Base-by-base conservation (phyloP, 2,888 invertebrate species). In the Tinea semifulvella region DNA sequence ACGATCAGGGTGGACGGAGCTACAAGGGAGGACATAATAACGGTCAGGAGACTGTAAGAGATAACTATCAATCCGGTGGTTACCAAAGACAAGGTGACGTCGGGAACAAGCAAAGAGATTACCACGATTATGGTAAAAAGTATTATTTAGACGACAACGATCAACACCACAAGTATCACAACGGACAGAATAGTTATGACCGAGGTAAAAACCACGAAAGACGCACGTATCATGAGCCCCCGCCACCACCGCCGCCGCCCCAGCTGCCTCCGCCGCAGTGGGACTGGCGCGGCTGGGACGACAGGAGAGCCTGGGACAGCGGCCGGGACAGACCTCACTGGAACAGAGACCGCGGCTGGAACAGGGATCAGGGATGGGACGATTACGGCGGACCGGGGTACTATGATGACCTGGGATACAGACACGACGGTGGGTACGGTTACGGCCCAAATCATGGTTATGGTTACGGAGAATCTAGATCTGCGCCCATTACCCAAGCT, bases 11-110 rank as follows among this genome's bases (percentile, higher is more conserved):
- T 2, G 75, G 69, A 7, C 63, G 74, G 38, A 66, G 60, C 20
- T 82, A 81, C 49, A 68, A 77, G 28, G 77, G 77, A 7, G 61
- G 67, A 1, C 72, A 77, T 49, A 74, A 74, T 42, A 79, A 79
- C 45, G 80, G 75, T 0, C 64, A 72, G 46, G 72, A 79, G 50
- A 63, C 72, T 50, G 49, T 68, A 16, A 58, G 64, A 43, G 74
- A 82, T 45, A 71, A 80, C 48, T 65, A 70, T 47, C 65, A 66
- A 2, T 68, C 64, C 1, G 75, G 76, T 2, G 74, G 68, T 1
- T 71, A 79, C 48, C 72, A 72, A 42, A 65, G 65, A 31, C 56
- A 72, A 22, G 76, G 72, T 6, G 79, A 83, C 44, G 58, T 64
- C 17, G 77, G 79, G 3, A 60, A 68, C 16, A 79, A 75, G 48